These are phyloP conservation scores for Babylonia areolata DNA, from an alignment of 1,140 invertebrate genomes.

Conservation along the genomic window DNA sequence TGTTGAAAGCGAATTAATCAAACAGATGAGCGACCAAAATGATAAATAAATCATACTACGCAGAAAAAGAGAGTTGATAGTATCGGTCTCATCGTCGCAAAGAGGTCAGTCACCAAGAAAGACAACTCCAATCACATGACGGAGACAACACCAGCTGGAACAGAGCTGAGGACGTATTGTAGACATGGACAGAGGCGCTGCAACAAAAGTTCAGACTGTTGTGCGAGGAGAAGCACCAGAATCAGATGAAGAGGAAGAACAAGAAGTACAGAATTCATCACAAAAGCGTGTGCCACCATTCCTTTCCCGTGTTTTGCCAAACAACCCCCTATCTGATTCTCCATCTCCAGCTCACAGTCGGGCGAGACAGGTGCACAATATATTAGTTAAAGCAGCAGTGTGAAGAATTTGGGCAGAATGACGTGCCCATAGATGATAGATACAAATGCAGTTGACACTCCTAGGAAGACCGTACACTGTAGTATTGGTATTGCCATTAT, in stretches of 20 bases:
- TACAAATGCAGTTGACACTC: no score
- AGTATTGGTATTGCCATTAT: no score
- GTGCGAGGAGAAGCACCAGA: conserved; percentile 66
- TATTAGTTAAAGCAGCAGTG: no score
- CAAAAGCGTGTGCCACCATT: not conserved
- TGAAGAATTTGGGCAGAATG: no score
- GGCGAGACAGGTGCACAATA: not conserved
- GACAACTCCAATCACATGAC: conserved; percentile 29
- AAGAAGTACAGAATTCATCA: conserved; percentile 24
- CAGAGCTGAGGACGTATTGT: no score
- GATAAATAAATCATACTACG: no score
- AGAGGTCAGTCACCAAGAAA: not conserved
- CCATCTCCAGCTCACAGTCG: not conserved
- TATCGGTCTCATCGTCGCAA: no score
- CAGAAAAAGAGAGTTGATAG: no score
- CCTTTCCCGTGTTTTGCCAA: not conserved
- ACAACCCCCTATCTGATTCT: not conserved
- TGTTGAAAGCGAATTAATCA: no score
- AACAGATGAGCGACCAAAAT: no score
- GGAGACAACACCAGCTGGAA: not conserved
- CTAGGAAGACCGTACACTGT: no score
- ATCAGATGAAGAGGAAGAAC: conserved; percentile 61
- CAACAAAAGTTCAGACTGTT: conserved; percentile 47
- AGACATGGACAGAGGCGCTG: conserved; percentile 16
- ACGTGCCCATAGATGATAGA: no score